Evolutionary conservation across 1,140 invertebrate genomes (phyloP), one percentile per base, ranked within the genome.

Genomic region (Centruroides sculpturatus): DNA sequence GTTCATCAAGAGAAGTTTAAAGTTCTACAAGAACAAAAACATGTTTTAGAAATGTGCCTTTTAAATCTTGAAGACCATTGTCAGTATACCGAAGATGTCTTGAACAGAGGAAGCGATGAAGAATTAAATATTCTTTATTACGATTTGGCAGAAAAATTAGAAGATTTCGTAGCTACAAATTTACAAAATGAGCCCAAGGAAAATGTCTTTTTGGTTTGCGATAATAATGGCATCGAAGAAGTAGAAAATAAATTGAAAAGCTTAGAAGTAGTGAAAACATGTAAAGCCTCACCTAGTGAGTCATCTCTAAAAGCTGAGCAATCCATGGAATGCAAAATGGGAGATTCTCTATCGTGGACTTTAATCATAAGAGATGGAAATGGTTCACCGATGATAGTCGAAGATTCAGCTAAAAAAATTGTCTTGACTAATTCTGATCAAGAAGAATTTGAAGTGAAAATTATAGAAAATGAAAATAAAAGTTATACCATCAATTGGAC

Each of bases 101-200:
- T 80, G 9, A 69, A 68, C 5, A 70, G 74, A 66, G 76, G 76
- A 23, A 75, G 72, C 59, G 76, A 76, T 59, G 79, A 74, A 13
- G 77, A 79, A 63, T 72, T 80, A 35, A 69, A 79, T 23, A 69
- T 80, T 52, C 72, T 79, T 13, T 78, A 76, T 66, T 52, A 23
- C n/a, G 55, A 79, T 69, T 74, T 79, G 67, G 71, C 73, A 13
- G 75, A 77, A 59, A 72, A 76, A 59, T 62, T 79, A 13, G 70
- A 74, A 51, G 75, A 78, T 53, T 71, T 77, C 36, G 71, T 69
- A 13, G 65, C 71, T 56, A 67, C 72, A 64, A 68, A 71, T 41
- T 60, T 75, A 0, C 69, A 71, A 53, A 69, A 69, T 51, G 70
- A 69, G 51, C 73, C 76, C 1, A 72, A 76, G 49, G 75, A 77